Evolutionary conservation across 2,797 vertebrate species (phyloP).

Genomic region (Staurois parvus): DNA sequence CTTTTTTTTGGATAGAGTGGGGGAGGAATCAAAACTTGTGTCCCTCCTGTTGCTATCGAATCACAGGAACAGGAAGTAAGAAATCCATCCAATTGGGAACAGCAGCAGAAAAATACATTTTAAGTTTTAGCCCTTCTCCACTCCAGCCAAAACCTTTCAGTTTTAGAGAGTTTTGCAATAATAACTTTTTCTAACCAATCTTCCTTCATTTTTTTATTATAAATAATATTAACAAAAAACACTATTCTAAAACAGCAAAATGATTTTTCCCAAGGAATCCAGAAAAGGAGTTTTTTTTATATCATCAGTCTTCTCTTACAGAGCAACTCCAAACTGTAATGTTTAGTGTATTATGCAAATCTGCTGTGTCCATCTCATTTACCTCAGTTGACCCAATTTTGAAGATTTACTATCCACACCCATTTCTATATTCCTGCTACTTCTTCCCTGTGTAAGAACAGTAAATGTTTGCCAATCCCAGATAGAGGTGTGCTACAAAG

Average conservation of each 20-base stretch:
- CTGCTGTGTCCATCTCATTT: neutral
- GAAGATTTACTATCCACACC: too few species aligned
- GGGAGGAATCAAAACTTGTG: too few species aligned
- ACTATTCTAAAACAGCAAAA: neutral
- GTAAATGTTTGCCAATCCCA: too few species aligned
- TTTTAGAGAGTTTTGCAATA: neutral
- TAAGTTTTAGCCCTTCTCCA: neutral
- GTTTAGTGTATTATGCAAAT: neutral
- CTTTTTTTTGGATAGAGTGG: too few species aligned
- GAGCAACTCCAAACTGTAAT: neutral
- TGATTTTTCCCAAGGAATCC: neutral
- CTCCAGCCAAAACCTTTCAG: neutral
- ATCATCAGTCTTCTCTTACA: neutral
- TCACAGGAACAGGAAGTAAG: too few species aligned
- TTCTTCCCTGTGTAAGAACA: too few species aligned
- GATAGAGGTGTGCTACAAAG: too few species aligned
- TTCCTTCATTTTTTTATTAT: conserved; percentile 27
- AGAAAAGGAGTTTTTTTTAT: neutral
- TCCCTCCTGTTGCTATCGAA: too few species aligned
- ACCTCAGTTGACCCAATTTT: too few species aligned
- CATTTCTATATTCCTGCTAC: neutral
- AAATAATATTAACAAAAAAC: neutral
- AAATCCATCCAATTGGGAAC: too few species aligned
- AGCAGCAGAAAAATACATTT: too few species aligned
- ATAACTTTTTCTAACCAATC: neutral